A percentile compares a stretch with the other conserved stretches of the same genome.
These are phyloP conservation scores for Pinna nobilis DNA, from an alignment of 1,140 invertebrate species.

Conservation along the genomic window DNA sequence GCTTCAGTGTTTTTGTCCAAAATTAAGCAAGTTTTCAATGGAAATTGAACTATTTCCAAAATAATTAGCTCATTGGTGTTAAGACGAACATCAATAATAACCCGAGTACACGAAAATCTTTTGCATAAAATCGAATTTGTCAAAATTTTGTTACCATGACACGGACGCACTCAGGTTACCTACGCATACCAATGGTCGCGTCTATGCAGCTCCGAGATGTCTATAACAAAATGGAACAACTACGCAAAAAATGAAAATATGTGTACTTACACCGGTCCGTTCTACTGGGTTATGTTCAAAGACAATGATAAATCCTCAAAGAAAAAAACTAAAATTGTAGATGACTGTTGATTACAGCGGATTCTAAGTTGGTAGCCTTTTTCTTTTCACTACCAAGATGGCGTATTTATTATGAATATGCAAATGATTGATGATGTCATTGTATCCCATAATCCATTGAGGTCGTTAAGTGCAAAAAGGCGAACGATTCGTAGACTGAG, in stretches of 20 bases:
- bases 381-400: slow-evolving; percentile 68
- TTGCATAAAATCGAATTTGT: no score
- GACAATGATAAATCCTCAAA: slow-evolving; percentile 59
- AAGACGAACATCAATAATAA: no score
- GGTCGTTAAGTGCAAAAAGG: not conserved
- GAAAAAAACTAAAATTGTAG: slow-evolving; percentile 53
- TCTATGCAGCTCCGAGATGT: slow-evolving; percentile 4
- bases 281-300: slow-evolving; percentile 70
- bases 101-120: no score
- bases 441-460: slow-evolving; percentile 53
- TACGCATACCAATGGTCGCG: not conserved
- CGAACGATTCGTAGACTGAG: not conserved
- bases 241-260: slow-evolving; percentile 1
- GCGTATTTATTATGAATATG: slow-evolving; percentile 64
- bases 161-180: slow-evolving; percentile 1
- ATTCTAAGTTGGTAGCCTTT: slow-evolving; percentile 49
- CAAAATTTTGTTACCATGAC: slow-evolving; percentile 1
- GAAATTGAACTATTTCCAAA: no score
- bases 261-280: slow-evolving; percentile 73
- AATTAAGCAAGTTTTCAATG: not conserved
- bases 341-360: slow-evolving; percentile 69
- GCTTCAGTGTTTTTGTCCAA: not conserved
- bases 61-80: no score
- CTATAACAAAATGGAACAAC: not conserved
- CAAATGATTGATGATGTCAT: slow-evolving; percentile 63